Conservation (phyloP, 2,797 vertebrate genomes). For the Gambusia yucatana region DNA sequence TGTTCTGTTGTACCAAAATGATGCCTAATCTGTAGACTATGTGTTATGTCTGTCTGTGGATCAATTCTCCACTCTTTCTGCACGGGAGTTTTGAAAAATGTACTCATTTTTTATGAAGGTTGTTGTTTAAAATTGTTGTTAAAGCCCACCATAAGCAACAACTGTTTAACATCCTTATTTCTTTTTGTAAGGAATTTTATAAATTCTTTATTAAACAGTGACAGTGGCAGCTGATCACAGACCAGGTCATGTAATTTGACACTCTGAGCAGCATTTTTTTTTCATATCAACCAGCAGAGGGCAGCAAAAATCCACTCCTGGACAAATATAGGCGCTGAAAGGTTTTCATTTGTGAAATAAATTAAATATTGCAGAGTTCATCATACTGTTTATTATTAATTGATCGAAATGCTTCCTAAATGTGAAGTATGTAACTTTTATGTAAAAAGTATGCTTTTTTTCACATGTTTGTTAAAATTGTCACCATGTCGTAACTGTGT, state of each 20-base stretch:
- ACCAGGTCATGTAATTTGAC: neutral
- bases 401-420: neutral
- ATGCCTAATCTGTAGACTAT: neutral
- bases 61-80: neutral
- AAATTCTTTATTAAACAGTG: neutral
- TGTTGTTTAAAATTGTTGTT: neutral
- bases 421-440: too few species aligned
- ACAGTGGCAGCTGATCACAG: neutral
- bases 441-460: too few species aligned
- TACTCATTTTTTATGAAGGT: neutral
- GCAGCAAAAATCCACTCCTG: conserved; percentile 42
- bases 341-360: neutral
- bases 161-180: neutral
- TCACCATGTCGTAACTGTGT: too few species aligned
- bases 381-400: neutral
- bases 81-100: neutral
- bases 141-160: neutral
- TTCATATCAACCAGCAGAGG: conserved; percentile 46
- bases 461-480: too few species aligned
- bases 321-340: neutral
- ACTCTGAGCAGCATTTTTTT: neutral
- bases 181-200: neutral
- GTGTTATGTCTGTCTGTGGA: neutral
- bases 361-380: neutral
- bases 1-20: neutral